Conservation (phyloP, 2,113 vertebrate genomes). For the Conger conger region DNA sequence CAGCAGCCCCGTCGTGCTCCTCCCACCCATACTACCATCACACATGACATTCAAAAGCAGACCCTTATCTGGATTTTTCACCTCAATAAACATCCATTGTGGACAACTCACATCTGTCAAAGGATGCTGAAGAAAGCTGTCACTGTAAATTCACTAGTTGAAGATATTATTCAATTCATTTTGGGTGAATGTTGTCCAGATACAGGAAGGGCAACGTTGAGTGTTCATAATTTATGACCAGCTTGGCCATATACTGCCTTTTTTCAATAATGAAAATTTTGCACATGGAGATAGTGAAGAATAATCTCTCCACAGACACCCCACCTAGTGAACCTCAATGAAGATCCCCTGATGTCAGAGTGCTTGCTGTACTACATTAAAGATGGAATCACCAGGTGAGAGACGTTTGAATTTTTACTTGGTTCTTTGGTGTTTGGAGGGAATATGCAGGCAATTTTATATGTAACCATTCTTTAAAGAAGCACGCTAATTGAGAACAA, state of each 20-base stretch:
- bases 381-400: conserved; percentile 90
- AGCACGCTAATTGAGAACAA: too few species aligned
- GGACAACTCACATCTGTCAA: background rate
- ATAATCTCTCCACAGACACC: conserved; percentile 75
- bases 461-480: too few species aligned
- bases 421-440: background rate
- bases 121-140: too few species aligned
- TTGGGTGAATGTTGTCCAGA: too few species aligned
- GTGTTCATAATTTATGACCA: background rate
- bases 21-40: too few species aligned
- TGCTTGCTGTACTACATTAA: conserved; percentile 98
- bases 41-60: too few species aligned
- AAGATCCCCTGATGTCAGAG: conserved; percentile 97
- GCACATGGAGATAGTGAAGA: background rate
- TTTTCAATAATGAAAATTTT: background rate
- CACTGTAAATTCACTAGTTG: background rate
- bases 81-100: background rate
- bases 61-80: too few species aligned
- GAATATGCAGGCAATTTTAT: background rate
- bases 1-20: too few species aligned
- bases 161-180: too few species aligned
- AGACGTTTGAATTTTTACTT: background rate
- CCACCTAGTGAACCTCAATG: conserved; percentile 94
- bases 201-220: background rate
- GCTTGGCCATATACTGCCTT: background rate